phyloP scores from a whole-genome alignment of 2,888 invertebrate genomes.

The Gandaritis pyraliata region DNA sequence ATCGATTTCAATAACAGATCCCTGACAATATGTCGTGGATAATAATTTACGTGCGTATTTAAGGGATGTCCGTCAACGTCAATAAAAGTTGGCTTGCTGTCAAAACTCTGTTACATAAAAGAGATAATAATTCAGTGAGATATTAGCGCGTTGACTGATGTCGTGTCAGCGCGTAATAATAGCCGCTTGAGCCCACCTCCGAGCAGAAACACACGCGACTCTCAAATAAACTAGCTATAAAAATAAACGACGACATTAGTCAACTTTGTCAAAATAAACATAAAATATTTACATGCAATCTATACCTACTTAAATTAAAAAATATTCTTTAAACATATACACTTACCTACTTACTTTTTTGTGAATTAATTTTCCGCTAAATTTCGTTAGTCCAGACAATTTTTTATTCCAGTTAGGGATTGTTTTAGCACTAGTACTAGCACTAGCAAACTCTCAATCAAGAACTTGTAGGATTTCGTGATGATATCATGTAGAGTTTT shows the following conservation, averaged over 20 bases:
- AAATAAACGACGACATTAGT: constrained; percentile 82
- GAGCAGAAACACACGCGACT: constrained; percentile 70
- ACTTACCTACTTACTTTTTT: no score
- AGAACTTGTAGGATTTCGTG: no score
- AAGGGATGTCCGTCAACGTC: constrained; percentile 51
- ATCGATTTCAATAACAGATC: constrained; percentile 16
- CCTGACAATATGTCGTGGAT: constrained; percentile 27
- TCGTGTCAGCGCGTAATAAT: constrained; percentile 79
- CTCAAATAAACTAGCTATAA: constrained; percentile 78
- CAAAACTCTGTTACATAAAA: constrained; percentile 73
- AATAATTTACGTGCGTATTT: constrained; percentile 34
- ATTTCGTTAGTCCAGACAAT: no score
- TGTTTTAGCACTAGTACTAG: no score
- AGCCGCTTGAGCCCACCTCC: constrained; percentile 69
- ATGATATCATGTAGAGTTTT: no score
- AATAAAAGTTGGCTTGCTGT: constrained; percentile 64
- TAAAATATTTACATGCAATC: constrained; percentile 63
- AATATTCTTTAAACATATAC: no score
- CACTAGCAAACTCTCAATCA: no score
- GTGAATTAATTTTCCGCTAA: no score
- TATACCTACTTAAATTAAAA: neutral
- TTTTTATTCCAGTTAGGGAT: no score
- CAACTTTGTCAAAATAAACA: constrained; percentile 81
- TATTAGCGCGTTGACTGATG: constrained; percentile 79
- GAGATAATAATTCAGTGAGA: constrained; percentile 71